Conservation (phyloP, 2,113 vertebrate genomes). For the Glaucomys volans region DNA sequence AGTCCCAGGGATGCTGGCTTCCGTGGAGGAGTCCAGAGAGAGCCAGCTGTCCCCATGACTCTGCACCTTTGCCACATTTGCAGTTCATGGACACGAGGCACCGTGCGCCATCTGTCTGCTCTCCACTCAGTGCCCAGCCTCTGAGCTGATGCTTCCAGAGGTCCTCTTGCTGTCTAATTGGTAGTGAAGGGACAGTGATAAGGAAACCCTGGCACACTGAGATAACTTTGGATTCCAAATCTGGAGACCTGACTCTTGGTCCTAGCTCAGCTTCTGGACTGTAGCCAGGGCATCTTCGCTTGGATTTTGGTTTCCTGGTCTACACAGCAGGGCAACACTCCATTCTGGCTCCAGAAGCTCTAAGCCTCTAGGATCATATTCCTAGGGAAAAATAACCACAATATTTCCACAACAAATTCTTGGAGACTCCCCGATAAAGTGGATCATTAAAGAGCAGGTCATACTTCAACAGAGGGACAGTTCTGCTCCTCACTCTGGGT, state of each 20-base stretch:
- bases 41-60: not conserved
- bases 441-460: slow-evolving; percentile 2
- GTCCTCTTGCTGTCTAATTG: not conserved
- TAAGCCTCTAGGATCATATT: not conserved
- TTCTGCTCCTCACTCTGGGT: not conserved
- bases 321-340: not conserved
- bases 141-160: not conserved
- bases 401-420: not conserved
- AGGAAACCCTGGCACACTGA: not conserved
- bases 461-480: not conserved
- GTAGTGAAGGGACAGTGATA: not conserved
- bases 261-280: not conserved
- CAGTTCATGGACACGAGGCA: not conserved
- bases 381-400: not conserved
- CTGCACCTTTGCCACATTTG: not conserved
- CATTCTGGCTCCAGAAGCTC: not conserved
- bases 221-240: not conserved
- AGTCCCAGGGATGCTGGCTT: not conserved
- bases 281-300: not conserved
- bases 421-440: slow-evolving; percentile 9
- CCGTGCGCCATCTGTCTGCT: not conserved
- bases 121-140: not conserved
- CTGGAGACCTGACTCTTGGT: not conserved
- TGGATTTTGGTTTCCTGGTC: not conserved
- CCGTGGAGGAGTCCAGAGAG: not conserved